These are phyloP conservation scores for Heliconius charithonia DNA, from an alignment of 2,888 invertebrate species.

Conservation along the genomic window DNA sequence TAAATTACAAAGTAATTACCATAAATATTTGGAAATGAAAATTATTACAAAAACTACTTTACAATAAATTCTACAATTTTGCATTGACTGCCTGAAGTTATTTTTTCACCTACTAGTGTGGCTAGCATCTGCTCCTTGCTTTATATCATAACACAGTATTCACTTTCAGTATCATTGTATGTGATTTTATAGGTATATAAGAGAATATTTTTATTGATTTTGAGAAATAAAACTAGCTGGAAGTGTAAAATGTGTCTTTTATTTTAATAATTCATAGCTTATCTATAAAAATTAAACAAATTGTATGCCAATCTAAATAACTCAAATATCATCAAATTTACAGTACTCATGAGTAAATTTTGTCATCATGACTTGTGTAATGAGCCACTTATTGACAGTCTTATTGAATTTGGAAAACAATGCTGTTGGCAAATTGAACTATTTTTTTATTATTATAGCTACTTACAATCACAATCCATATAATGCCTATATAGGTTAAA, in stretches of 20 bases:
- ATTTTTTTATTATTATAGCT: too few species aligned
- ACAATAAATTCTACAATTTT: conserved; percentile 1
- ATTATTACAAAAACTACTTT: background rate
- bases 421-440: too few species aligned
- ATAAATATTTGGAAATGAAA: background rate
- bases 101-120: conserved; percentile 56
- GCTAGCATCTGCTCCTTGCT: conserved; percentile 64
- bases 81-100: background rate
- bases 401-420: background rate
- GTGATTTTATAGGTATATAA: conserved; percentile 79
- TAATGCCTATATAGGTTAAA: background rate
- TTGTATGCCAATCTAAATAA: background rate
- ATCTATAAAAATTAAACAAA: conserved; percentile 13
- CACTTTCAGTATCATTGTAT: conserved; percentile 67
- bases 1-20: background rate
- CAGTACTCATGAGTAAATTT: background rate
- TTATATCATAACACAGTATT: conserved; percentile 72
- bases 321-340: background rate
- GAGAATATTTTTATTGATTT: conserved; percentile 80
- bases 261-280: conserved; percentile 38
- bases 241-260: conserved; percentile 51
- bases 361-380: background rate
- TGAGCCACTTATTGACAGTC: background rate
- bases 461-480: background rate
- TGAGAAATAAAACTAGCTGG: conserved; percentile 77